These are phyloP conservation scores for Glareola pratincola DNA, from an alignment of 2,113 vertebrate genomes.

Conservation along the genomic window DNA sequence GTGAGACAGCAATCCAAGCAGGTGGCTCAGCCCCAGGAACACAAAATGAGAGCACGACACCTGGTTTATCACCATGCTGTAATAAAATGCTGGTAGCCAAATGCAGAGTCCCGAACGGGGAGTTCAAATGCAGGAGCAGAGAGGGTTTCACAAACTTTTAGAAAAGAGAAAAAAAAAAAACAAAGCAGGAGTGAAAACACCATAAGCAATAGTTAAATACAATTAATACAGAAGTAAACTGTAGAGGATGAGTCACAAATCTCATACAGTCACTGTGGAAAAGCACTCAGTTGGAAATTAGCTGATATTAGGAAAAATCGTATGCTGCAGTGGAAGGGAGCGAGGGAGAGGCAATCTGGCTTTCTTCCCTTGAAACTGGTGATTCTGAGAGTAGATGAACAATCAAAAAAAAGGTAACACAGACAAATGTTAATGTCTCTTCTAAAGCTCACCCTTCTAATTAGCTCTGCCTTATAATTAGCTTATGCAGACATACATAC, in stretches of 20 bases:
- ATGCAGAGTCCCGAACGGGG: background rate
- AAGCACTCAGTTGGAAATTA: background rate
- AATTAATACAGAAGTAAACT: background rate
- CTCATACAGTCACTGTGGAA: background rate
- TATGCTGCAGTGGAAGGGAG: fast-evolving
- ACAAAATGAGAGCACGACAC: background rate
- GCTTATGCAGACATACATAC: background rate
- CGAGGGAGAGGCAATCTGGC: background rate
- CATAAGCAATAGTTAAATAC: background rate
- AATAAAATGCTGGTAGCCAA: constrained; percentile 2
- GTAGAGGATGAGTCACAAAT: background rate
- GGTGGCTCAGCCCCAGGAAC: constrained; percentile 29
- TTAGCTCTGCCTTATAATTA: background rate
- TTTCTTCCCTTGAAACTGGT: background rate
- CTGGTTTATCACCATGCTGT: background rate
- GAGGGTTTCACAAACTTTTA: background rate
- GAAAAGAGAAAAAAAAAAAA: background rate
- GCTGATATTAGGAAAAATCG: background rate
- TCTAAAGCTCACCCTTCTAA: background rate
- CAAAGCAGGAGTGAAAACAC: background rate
- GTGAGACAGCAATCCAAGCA: background rate
- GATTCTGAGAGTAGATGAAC: background rate
- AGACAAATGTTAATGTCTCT: background rate
- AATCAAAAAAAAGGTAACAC: background rate
- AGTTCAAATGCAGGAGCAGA: background rate